Evolutionary conservation across 2,888 invertebrate species (phyloP).

Genomic region (Drosophila buzzatii): DNA sequence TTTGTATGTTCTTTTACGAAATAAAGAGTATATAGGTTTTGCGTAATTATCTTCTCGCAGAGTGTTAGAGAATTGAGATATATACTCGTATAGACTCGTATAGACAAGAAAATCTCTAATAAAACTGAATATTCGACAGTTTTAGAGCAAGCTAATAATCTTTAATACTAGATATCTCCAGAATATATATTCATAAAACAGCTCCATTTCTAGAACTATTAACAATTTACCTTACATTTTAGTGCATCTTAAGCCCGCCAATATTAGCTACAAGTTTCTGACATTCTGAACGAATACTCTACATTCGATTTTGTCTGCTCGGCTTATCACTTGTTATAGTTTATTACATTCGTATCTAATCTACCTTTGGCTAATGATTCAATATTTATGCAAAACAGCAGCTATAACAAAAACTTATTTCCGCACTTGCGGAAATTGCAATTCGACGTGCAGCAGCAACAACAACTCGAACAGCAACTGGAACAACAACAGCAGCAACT

Average conservation of each 20-base stretch:
- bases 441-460: constrained; percentile 33
- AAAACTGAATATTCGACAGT: too few species aligned
- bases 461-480: constrained; percentile 32
- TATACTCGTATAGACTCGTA: too few species aligned
- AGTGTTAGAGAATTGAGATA: too few species aligned
- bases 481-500: constrained; percentile 71
- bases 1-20: not conserved
- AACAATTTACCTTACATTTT: too few species aligned
- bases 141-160: too few species aligned
- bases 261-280: not conserved
- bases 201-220: too few species aligned
- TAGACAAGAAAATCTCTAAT: too few species aligned
- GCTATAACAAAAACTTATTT: constrained; percentile 53
- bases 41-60: too few species aligned
- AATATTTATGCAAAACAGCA: constrained; percentile 13
- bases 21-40: not conserved
- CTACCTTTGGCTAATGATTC: constrained; percentile 14
- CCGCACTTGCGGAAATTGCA: constrained; percentile 72
- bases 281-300: not conserved
- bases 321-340: not conserved
- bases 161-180: too few species aligned
- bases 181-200: too few species aligned
- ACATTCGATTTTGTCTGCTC: too few species aligned
- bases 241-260: too few species aligned
- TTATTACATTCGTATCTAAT: constrained; percentile 6